These are phyloP conservation scores for Micoletzkya japonica DNA, from an alignment of 2,888 invertebrate genomes.

Conservation along the genomic window DNA sequence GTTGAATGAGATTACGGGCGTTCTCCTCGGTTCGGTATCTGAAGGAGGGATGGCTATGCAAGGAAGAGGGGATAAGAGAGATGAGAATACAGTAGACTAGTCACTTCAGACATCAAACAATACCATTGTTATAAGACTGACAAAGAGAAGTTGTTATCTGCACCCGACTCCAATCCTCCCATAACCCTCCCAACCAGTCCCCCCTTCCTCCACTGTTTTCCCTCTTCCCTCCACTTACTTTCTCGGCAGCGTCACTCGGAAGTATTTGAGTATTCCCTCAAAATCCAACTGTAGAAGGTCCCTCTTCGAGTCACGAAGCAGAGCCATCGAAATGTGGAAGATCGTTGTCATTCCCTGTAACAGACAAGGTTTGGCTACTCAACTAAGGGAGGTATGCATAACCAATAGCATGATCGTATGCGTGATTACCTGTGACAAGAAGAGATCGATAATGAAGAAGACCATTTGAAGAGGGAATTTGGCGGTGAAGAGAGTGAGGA, in stretches of 20 bases:
- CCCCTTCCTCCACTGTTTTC: neutral
- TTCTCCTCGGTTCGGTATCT: constrained; percentile 84
- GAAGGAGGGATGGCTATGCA: neutral
- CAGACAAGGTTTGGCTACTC: neutral
- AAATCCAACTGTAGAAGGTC: constrained; percentile 85
- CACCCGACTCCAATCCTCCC: no score
- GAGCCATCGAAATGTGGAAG: constrained; percentile 91
- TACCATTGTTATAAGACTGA: no score
- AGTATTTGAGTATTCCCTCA: constrained; percentile 95
- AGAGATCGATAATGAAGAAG: constrained; percentile 94
- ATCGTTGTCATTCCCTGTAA: constrained; percentile 87
- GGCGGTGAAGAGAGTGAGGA: constrained; percentile 97
- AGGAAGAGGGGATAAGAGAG: neutral
- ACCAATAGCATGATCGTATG: no score
- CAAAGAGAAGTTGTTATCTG: no score
- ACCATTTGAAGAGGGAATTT: constrained; percentile 95
- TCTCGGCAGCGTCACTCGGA: constrained; percentile 92
- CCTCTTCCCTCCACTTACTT: neutral
- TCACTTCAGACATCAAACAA: no score
- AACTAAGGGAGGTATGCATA: neutral
- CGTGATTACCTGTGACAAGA: constrained; percentile 76
- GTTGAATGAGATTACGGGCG: constrained; percentile 83
- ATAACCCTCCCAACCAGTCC: neutral
- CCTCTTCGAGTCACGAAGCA: constrained; percentile 84
- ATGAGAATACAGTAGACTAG: neutral